A percentile compares a stretch with the other conserved stretches of the same genome.
Conservation (phyloP, 2,888 invertebrate species). For the Pammene fasciana region DNA sequence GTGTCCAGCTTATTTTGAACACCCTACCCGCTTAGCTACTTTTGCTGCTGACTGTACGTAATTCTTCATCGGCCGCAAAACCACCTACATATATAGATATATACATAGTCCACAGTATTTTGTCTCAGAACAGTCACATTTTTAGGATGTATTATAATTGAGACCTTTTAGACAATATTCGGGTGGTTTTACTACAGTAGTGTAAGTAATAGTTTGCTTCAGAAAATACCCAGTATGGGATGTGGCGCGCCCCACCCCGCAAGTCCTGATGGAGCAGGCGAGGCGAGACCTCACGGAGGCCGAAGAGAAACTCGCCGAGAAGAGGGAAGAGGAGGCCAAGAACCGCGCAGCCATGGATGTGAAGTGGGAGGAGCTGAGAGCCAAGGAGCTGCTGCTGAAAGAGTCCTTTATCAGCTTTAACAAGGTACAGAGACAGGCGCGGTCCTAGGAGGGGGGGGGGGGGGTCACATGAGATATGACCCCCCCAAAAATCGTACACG, state of each 20-base stretch:
- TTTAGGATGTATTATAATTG: too few species aligned
- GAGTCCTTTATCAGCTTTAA: constrained; percentile 85
- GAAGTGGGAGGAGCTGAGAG: constrained; percentile 82
- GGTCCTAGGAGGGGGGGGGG: too few species aligned
- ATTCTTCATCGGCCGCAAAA: too few species aligned
- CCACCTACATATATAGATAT: too few species aligned
- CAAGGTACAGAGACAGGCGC: constrained; percentile 57
- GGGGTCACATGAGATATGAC: too few species aligned
- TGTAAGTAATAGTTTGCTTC: constrained; percentile 14
- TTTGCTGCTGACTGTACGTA: too few species aligned
- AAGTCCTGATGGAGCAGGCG: constrained; percentile 80
- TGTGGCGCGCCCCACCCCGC: constrained; percentile 80
- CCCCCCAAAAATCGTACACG: too few species aligned
- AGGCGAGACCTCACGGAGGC: constrained; percentile 79
- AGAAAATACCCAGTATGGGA: constrained; percentile 87
- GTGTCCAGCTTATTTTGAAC: too few species aligned
- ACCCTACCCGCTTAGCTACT: too few species aligned
- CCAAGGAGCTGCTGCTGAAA: constrained; percentile 79
- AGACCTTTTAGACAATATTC: background rate
- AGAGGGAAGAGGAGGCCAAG: constrained; percentile 69
- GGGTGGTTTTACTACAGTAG: too few species aligned
- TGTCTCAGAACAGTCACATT: too few species aligned
- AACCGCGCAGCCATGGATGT: constrained; percentile 74
- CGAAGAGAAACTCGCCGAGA: constrained; percentile 73
- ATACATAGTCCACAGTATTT: too few species aligned